These are phyloP conservation scores for Styela plicata DNA, from an alignment of 23 tunicate species.

Conservation along the genomic window DNA sequence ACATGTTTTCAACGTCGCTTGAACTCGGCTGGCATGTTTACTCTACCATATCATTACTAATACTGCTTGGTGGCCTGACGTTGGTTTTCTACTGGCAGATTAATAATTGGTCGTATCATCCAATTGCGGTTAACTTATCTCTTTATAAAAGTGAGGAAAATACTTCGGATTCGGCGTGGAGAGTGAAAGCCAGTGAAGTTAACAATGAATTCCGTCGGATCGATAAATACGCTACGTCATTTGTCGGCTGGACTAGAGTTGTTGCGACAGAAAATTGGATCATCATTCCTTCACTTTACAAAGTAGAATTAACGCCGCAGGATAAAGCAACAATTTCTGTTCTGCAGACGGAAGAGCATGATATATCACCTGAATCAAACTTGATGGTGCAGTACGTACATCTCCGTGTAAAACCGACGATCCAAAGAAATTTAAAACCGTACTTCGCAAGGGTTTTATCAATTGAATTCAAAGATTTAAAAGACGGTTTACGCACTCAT, in stretches of 20 bases:
- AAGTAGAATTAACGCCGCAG: slow-evolving; percentile 42
- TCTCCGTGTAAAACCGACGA: slow-evolving; percentile 39
- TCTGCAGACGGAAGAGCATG: slow-evolving; percentile 63
- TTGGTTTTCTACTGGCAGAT: slow-evolving; percentile 63
- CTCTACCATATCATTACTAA: slow-evolving; percentile 29
- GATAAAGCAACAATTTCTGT: slow-evolving; percentile 56
- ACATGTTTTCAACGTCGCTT: slow-evolving; percentile 49
- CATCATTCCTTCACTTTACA: slow-evolving; percentile 49
- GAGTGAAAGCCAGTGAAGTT: slow-evolving; percentile 22
- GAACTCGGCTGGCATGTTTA: slow-evolving; percentile 75
- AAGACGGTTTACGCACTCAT: slow-evolving; percentile 38
- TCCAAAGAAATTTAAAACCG: slow-evolving; percentile 14
- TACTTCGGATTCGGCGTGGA: slow-evolving; percentile 17
- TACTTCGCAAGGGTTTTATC: slow-evolving; percentile 62
- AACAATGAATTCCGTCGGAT: slow-evolving; percentile 67
- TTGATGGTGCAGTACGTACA: slow-evolving; percentile 65
- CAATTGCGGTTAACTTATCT: slow-evolving; percentile 43
- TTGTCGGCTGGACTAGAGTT: slow-evolving; percentile 41
- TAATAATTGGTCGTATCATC: slow-evolving; percentile 73
- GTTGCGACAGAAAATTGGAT: slow-evolving; percentile 83
- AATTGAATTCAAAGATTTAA: slow-evolving; percentile 67
- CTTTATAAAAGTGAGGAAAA: slow-evolving; percentile 27
- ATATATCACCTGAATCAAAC: slow-evolving; percentile 70
- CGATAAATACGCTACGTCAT: slow-evolving; percentile 60
- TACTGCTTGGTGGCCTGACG: slow-evolving; percentile 43